Evolutionary conservation across 2,113 vertebrate species (phyloP).

Genomic region (Pan paniscus): DNA sequence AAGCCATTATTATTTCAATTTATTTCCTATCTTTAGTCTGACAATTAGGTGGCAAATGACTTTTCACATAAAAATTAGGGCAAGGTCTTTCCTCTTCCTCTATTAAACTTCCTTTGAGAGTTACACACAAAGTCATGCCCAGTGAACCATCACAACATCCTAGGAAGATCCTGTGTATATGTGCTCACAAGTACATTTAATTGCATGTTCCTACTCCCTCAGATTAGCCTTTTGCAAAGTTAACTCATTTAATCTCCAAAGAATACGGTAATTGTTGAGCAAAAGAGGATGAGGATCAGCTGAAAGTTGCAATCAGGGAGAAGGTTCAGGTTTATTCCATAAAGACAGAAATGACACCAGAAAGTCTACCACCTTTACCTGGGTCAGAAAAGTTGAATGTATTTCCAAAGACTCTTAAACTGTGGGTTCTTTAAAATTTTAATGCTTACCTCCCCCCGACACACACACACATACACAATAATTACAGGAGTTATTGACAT

Average conservation of each 20-base stretch:
- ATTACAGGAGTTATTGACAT: neutral
- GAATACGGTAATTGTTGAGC: conserved; percentile 1
- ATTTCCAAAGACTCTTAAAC: neutral
- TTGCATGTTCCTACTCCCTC: conserved; percentile 51
- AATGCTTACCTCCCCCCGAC: neutral
- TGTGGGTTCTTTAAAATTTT: neutral
- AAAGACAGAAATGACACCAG: conserved; percentile 22
- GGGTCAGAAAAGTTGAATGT: neutral
- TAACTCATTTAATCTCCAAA: conserved; percentile 44
- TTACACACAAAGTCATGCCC: conserved; percentile 58
- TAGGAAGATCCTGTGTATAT: neutral
- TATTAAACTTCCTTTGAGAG: conserved; percentile 47
- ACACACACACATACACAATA: neutral
- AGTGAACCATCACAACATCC: conserved; percentile 56
- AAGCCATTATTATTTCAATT: conserved; percentile 35
- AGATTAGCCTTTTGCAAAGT: conserved; percentile 60
- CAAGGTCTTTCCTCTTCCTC: conserved; percentile 50
- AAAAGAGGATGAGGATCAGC: conserved; percentile 32
- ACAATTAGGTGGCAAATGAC: conserved; percentile 54
- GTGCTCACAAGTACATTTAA: conserved; percentile 36
- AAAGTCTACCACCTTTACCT: neutral
- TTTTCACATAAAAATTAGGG: conserved; percentile 65
- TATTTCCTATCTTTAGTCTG: conserved; percentile 40
- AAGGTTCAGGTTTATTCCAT: neutral
- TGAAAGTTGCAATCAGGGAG: conserved; percentile 20